Conservation (phyloP, 1,140 invertebrate genomes). For the Semibalanus balanoides region DNA sequence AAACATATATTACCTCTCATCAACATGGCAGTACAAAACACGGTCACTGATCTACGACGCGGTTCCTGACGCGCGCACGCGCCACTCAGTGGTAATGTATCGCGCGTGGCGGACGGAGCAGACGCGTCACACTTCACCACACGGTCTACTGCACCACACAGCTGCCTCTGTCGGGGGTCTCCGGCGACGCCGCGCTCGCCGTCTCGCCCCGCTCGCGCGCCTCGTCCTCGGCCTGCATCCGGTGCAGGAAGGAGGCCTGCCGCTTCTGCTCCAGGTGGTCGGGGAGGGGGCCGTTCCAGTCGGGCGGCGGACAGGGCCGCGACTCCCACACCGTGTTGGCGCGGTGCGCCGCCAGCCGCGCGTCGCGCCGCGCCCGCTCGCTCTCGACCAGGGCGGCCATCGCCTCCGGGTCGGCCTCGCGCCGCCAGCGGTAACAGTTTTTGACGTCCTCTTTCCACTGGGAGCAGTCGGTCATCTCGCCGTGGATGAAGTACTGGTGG, state of each 20-base stretch:
- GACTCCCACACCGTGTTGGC: slow-evolving; percentile 62
- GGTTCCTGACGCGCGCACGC: no score
- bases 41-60: no score
- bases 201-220: no score
- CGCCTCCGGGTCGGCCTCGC: slow-evolving; percentile 43
- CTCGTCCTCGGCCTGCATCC: background rate
- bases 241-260: background rate
- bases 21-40: no score
- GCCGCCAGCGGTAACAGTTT: slow-evolving; percentile 53
- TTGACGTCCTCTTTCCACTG: slow-evolving; percentile 61
- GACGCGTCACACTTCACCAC: no score
- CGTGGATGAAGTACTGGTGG: slow-evolving; percentile 71
- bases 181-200: no score
- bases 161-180: background rate
- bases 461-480: slow-evolving; percentile 50
- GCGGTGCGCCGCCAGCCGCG: slow-evolving; percentile 47
- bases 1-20: no score
- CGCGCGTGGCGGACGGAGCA: no score
- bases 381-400: slow-evolving; percentile 50
- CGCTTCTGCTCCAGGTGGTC: slow-evolving; percentile 25
- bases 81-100: no score
- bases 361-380: slow-evolving; percentile 45
- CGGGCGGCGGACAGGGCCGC: slow-evolving; percentile 50
- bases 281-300: slow-evolving; percentile 64
- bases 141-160: background rate